Conservation (phyloP, 2,113 vertebrate genomes). For the Labeo catla region DNA sequence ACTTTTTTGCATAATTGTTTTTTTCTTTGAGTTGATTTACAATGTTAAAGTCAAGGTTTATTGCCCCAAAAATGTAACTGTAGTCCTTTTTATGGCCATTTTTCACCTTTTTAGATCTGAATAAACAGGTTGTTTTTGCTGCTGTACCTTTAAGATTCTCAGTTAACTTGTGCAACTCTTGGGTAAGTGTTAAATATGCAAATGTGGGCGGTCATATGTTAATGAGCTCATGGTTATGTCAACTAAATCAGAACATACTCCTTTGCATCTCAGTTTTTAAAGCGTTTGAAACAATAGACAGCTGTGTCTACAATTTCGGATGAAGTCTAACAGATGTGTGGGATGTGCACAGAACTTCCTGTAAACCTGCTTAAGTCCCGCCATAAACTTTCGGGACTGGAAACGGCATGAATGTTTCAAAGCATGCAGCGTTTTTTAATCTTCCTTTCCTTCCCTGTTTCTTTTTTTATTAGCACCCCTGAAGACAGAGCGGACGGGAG, state of each 20-base stretch:
- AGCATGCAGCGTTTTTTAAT: neutral
- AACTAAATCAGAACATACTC: neutral
- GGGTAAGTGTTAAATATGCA: neutral
- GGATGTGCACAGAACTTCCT: neutral
- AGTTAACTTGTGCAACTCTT: neutral
- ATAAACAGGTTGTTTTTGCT: neutral
- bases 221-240: neutral
- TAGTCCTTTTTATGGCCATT: neutral
- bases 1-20: neutral
- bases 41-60: neutral
- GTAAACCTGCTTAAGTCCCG: neutral
- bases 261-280: neutral
- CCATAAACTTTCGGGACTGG: slow-evolving; percentile 15
- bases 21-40: neutral
- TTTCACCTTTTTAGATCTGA: neutral
- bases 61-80: neutral
- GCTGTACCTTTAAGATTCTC: neutral
- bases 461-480: slow-evolving; percentile 36
- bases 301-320: neutral
- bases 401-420: neutral
- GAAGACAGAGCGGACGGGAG: slow-evolving; percentile 35
- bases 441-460: neutral
- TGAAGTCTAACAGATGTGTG: slow-evolving; percentile 4
- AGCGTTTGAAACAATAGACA: no score
- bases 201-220: neutral